Evolutionary conservation across 2,888 invertebrate genomes (phyloP).

Genomic region (Drosophila cracens): DNA sequence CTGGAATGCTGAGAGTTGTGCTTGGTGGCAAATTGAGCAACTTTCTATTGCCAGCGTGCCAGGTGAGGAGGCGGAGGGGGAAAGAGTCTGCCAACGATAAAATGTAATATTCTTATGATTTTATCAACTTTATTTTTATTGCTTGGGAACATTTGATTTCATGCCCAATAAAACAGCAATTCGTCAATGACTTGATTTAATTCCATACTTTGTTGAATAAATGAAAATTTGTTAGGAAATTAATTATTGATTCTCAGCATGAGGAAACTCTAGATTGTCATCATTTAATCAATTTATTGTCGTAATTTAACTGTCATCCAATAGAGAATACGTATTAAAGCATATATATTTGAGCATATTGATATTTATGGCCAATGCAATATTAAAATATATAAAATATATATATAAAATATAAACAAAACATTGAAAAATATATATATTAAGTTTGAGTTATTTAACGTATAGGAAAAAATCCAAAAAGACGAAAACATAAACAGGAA

Average conservation of each 20-base stretch:
- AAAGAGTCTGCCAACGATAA: too few species aligned
- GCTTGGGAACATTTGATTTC: not conserved
- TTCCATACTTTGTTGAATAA: too few species aligned
- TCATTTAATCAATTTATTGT: not conserved
- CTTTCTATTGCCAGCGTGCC: too few species aligned
- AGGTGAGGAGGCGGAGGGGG: too few species aligned
- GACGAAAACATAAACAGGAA: not conserved
- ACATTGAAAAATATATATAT: not conserved
- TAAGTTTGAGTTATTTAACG: too few species aligned
- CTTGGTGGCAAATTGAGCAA: not conserved
- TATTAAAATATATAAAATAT: too few species aligned
- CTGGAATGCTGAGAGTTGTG: not conserved
- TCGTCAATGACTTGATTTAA: too few species aligned
- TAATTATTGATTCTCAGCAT: not conserved
- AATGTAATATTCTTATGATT: too few species aligned
- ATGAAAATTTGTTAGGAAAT: not conserved
- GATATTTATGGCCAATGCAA: not conserved
- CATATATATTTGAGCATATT: not conserved
- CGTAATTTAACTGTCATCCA: not conserved
- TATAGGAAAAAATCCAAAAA: too few species aligned
- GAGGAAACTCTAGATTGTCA: not conserved
- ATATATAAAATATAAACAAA: not conserved
- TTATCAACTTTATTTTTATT: too few species aligned
- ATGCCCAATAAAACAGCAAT: not conserved
- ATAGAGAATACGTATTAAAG: not conserved